A percentile compares a stretch with the other conserved stretches of the same genome.
These are phyloP conservation scores for Lipophrys pholis DNA, from an alignment of 2,113 vertebrate genomes.

Conservation along the genomic window DNA sequence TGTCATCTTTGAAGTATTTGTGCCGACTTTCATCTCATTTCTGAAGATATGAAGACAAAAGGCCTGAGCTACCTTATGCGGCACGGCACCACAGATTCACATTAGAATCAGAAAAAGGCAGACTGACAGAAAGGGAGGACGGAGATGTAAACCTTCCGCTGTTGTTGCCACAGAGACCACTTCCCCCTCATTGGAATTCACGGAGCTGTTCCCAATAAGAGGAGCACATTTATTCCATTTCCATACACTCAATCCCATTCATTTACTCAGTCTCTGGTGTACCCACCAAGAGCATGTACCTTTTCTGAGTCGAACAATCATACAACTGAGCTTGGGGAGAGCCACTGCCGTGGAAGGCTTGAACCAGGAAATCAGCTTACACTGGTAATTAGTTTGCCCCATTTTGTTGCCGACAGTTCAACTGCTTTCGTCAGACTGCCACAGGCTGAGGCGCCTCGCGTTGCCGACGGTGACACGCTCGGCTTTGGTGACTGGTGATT, in stretches of 20 bases:
- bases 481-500: conserved; percentile 36
- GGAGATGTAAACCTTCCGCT: conserved; percentile 40
- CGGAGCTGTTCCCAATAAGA: conserved; percentile 54
- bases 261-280: conserved; percentile 65
- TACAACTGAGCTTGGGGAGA: conserved; percentile 47
- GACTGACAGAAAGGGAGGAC: conserved; percentile 41
- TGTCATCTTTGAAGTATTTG: conserved; percentile 28
- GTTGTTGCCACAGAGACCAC: conserved; percentile 49
- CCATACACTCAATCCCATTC: conserved; percentile 67
- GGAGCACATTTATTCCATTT: conserved; percentile 75
- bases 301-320: conserved; percentile 76
- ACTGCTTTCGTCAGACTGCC: conserved; percentile 73
- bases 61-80: conserved; percentile 6
- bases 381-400: conserved; percentile 73
- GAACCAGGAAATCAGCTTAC: conserved; percentile 78
- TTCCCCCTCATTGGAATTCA: conserved; percentile 67
- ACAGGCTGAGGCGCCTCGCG: conserved; percentile 23
- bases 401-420: conserved; percentile 71
- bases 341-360: conserved; percentile 46
- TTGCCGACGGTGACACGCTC: conserved; percentile 29
- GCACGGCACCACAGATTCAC: conserved; percentile 51
- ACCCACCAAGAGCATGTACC: conserved; percentile 67
- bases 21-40: conserved; percentile 37
- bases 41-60: conserved; percentile 65
- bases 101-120: conserved; percentile 36